These are phyloP conservation scores for Dryocosmus kuriphilus DNA, from an alignment of 2,888 invertebrate genomes.

Conservation along the genomic window DNA sequence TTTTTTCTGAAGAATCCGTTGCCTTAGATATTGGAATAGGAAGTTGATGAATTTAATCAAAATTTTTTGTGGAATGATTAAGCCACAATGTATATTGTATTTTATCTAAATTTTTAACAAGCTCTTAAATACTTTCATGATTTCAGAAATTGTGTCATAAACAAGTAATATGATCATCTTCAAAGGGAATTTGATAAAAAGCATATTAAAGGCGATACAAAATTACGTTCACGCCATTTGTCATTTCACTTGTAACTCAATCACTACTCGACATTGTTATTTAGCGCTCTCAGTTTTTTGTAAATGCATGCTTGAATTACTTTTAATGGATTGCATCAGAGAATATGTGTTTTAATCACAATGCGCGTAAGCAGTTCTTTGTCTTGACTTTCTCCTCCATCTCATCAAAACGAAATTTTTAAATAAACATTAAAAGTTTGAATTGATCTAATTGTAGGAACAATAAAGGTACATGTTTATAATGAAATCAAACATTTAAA, in stretches of 20 bases:
- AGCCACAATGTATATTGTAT: neutral
- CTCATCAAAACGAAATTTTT: neutral
- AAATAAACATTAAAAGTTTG: neutral
- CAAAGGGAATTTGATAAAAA: neutral
- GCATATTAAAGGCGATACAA: neutral
- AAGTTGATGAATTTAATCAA: neutral
- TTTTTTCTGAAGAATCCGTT: too few relatives aligned
- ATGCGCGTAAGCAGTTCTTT: neutral
- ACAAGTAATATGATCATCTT: neutral
- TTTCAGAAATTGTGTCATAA: slow-evolving; percentile 4
- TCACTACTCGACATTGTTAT: neutral
- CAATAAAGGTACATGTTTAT: too few relatives aligned
- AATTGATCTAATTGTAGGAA: neutral
- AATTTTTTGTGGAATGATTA: neutral
- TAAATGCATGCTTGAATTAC: neutral
- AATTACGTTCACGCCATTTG: neutral
- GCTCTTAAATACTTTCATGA: neutral
- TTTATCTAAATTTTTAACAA: neutral
- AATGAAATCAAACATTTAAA: too few relatives aligned
- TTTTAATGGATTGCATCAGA: neutral
- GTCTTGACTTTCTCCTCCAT: neutral
- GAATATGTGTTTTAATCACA: slow-evolving; percentile 2
- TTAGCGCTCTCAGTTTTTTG: neutral
- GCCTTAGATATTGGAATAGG: neutral
- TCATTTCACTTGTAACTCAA: neutral